Percentiles rank a stretch among this genome's conserved stretches.
Evolutionary conservation across 2,888 invertebrate genomes (phyloP).

Genomic region (Drosophila koepferae): DNA sequence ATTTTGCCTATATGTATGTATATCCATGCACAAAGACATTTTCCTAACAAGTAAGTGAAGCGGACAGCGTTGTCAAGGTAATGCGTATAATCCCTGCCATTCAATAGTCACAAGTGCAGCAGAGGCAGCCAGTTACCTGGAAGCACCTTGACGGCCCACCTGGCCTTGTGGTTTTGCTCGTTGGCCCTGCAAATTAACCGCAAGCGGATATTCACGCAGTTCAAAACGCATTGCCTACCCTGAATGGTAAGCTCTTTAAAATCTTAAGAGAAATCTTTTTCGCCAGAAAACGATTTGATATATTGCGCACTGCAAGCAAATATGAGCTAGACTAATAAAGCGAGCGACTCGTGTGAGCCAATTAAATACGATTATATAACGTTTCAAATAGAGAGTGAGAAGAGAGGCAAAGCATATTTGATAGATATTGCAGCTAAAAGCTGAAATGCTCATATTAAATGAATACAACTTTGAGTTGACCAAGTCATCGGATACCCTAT

Average conservation of each 20-base stretch:
- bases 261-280: background rate
- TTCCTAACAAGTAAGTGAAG: background rate
- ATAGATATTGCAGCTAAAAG: background rate
- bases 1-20: background rate
- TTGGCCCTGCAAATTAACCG: slow-evolving; percentile 33
- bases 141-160: background rate
- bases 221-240: background rate
- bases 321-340: background rate
- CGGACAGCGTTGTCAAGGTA: slow-evolving; percentile 23
- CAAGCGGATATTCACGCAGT: slow-evolving; percentile 24
- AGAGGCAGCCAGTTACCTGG: background rate
- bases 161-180: slow-evolving; percentile 41
- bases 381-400: background rate
- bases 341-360: background rate
- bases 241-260: background rate
- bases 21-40: background rate
- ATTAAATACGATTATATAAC: background rate
- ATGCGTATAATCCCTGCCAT: slow-evolving; percentile 26
- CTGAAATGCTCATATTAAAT: background rate
- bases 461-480: background rate
- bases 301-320: background rate
- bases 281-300: slow-evolving; percentile 17
- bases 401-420: background rate
- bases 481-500: background rate
- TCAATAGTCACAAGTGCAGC: slow-evolving; percentile 13